Base-by-base conservation (phyloP, 1,140 invertebrate genomes). In the Liolophura sinensis region DNA sequence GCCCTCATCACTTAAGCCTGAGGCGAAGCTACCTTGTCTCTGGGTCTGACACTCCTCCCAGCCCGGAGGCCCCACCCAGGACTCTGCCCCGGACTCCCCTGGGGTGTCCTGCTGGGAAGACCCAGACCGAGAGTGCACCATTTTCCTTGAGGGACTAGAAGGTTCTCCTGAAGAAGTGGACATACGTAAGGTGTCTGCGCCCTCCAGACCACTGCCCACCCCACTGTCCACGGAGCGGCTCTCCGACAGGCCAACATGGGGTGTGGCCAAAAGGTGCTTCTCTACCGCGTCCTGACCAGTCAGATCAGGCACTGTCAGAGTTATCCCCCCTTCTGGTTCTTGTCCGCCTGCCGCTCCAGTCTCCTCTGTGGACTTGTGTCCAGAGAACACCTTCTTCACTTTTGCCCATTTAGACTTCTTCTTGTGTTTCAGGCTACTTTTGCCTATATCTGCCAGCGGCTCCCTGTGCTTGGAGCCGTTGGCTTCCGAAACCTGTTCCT, bases 11-110 rank as follows among this genome's bases (percentile, higher is more conserved):
- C 69, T 71, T 48, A 27, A 24, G 0, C 52, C 57, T 31, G 69
- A 67, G 24, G 64, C 40, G 18, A 57, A 62, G 14, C 64, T 55
- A 58, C 62, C 64, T 69, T 60, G 65, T 50, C 75, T 72, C 64
- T n/a, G n/a, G n/a, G n/a, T n/a, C n/a, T 74, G 73, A 64, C 79
- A 70, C 66, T 81, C 73, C 59, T 75, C 71, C 79, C 79, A 81
- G 58, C 75, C 78, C 27, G 77, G 78, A 25, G 78, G 78, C 14
- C 78, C 78, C 74, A 82, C 77, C 80, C 80, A 82, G 40, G 79
- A 77, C 22, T 75, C 78, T 20, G 72, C 68, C 18, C 65, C 64
- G 20, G 73, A 40, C 9, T 40, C 31, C 31, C 31, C 31, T 40
- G 31, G 31, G 31, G 31, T 40, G 31, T 40, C 31, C 31, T 40